A percentile compares a stretch with the other conserved stretches of the same genome.
These are phyloP conservation scores for Carettochelys insculpta DNA, from an alignment of 2,113 vertebrate species.

Conservation along the genomic window DNA sequence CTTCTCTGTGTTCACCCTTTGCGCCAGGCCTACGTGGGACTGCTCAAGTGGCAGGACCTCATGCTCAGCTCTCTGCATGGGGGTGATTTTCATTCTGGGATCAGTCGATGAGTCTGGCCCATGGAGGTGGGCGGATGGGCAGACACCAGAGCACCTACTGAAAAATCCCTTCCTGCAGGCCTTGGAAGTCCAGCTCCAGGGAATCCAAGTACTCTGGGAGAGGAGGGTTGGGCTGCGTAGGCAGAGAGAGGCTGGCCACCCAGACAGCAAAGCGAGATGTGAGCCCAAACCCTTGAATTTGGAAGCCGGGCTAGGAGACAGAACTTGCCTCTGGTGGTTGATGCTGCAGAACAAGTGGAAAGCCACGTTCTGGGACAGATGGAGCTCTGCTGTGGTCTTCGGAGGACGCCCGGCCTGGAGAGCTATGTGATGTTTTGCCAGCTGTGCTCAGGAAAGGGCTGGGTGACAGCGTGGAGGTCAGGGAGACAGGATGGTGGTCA, in stretches of 20 bases:
- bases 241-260: background rate
- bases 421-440: background rate
- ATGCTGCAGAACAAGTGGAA: fast-evolving
- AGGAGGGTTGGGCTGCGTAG: background rate
- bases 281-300: background rate
- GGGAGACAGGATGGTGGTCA: background rate
- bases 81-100: too few species aligned
- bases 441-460: background rate
- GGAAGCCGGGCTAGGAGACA: background rate
- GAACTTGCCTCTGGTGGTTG: background rate
- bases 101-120: too few species aligned
- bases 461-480: background rate
- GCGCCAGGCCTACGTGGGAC: too few species aligned
- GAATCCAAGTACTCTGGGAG: background rate
- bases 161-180: background rate
- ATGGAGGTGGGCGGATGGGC: too few species aligned
- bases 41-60: too few species aligned
- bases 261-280: background rate
- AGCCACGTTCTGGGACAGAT: background rate
- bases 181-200: background rate
- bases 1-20: background rate
- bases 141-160: too few species aligned
- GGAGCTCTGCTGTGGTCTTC: background rate
- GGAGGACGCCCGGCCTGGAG: background rate
- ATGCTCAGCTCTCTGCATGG: too few species aligned